Percentiles rank a stretch among this genome's conserved stretches.
phyloP scores from a whole-genome alignment of 2,797 vertebrate species.

The Tiaroga cobitis region DNA sequence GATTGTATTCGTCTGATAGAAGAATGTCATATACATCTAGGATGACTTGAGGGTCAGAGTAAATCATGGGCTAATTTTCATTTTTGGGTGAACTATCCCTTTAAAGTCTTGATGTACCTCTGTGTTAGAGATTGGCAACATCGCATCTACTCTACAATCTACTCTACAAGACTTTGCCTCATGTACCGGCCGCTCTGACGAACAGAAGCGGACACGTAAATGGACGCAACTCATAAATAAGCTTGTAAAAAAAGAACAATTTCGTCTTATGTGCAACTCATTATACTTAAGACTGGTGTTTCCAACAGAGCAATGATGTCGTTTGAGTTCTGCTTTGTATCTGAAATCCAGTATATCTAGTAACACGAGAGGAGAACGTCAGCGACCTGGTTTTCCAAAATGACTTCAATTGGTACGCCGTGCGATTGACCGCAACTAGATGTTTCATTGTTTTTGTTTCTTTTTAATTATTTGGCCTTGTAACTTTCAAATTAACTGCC shows the following conservation, averaged over 20 bases:
- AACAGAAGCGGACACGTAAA: neutral
- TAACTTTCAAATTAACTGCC: slow-evolving; percentile 45
- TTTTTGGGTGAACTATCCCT: no score
- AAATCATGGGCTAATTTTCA: no score
- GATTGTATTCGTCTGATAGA: no score
- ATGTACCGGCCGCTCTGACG: no score
- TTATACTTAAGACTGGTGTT: slow-evolving; percentile 10
- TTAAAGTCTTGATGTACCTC: neutral
- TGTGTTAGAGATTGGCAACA: neutral
- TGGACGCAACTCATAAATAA: slow-evolving; percentile 12
- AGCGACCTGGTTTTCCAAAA: neutral
- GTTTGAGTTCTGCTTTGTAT: slow-evolving; percentile 17
- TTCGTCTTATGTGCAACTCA: slow-evolving; percentile 15
- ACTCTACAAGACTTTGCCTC: neutral
- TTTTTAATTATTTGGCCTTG: slow-evolving; percentile 33
- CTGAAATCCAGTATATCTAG: neutral
- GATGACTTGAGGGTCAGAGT: no score
- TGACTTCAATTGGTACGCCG: neutral
- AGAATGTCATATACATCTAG: no score
- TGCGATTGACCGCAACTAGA: neutral
- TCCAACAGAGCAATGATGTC: neutral
- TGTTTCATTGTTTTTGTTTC: slow-evolving; percentile 25
- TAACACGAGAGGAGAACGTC: neutral
- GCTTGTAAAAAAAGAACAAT: slow-evolving; percentile 18
- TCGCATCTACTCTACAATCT: neutral